phyloP scores from a whole-genome alignment of 2,888 invertebrate species.

The Elaeidobius kamerunicus region DNA sequence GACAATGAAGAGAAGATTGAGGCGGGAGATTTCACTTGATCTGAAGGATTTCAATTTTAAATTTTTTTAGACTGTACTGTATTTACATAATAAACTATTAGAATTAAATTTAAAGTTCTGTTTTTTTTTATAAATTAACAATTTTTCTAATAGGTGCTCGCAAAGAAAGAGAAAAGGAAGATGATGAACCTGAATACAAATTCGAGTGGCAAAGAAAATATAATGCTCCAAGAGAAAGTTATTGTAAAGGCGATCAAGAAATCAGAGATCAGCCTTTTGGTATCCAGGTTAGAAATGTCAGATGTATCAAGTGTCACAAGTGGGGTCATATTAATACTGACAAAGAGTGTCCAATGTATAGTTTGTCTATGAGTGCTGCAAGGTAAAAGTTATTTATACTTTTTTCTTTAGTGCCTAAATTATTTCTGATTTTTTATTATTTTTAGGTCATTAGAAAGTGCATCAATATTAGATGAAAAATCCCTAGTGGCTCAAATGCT shows the following conservation, averaged over 20 bases:
- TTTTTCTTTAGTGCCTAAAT: background rate
- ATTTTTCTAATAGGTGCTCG: slow-evolving; percentile 60
- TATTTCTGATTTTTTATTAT: slow-evolving; percentile 4
- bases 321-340: slow-evolving; percentile 99
- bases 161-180: slow-evolving; percentile 86
- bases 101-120: too few relatives aligned
- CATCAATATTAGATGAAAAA: slow-evolving; percentile 65
- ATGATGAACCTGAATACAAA: slow-evolving; percentile 95
- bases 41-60: too few relatives aligned
- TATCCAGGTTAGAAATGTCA: slow-evolving; percentile 93
- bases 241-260: slow-evolving; percentile 96
- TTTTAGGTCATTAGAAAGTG: slow-evolving; percentile 56
- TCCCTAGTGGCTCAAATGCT: slow-evolving; percentile 86
- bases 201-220: slow-evolving; percentile 99
- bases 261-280: slow-evolving; percentile 99
- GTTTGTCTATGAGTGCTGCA: slow-evolving; percentile 78
- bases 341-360: slow-evolving; percentile 94
- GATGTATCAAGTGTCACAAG: slow-evolving; percentile 98
- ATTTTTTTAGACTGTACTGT: background rate
- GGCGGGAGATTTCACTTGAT: too few relatives aligned
- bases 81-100: background rate
- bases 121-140: background rate
- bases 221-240: slow-evolving; percentile 97
- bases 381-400: slow-evolving; percentile 44
- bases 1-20: too few relatives aligned